phyloP scores from a whole-genome alignment of 2,888 invertebrate genomes.

The Chesias legatella region DNA sequence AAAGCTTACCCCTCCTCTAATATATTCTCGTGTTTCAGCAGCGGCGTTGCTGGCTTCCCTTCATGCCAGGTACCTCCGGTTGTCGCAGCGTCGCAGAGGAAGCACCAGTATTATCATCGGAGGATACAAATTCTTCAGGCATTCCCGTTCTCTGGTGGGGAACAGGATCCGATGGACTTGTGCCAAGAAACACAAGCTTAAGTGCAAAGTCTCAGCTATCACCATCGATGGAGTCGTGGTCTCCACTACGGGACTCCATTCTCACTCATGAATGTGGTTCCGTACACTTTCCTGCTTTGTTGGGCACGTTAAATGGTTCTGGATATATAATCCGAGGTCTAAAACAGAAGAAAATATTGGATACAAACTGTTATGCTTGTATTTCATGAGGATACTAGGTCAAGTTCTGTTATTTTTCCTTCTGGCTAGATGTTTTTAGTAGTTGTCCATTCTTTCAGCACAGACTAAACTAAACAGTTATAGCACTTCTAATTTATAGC shows the following conservation, averaged over 20 bases:
- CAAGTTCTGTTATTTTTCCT: too few species aligned
- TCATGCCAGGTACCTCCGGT: constrained; percentile 46
- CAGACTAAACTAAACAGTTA: too few species aligned
- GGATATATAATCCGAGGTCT: too few species aligned
- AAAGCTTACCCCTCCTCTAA: constrained; percentile 17
- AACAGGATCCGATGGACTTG: constrained; percentile 70
- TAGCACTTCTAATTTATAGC: too few species aligned
- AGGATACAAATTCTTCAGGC: constrained; percentile 67
- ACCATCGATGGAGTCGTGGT: constrained; percentile 63
- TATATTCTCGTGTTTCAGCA: constrained; percentile 1
- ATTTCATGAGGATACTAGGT: too few species aligned
- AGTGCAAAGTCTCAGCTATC: constrained; percentile 66
- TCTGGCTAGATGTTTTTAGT: too few species aligned
- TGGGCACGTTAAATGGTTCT: too few species aligned
- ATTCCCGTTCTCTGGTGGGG: constrained; percentile 63
- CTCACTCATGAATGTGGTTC: constrained; percentile 35
- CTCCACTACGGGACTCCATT: constrained; percentile 59
- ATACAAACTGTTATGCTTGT: too few species aligned
- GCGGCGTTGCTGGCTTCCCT: constrained; percentile 56
- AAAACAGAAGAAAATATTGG: too few species aligned
- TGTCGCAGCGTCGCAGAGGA: constrained; percentile 29
- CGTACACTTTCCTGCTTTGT: background rate
- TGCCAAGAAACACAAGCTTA: constrained; percentile 65
- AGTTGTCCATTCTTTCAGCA: too few species aligned
- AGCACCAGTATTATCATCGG: constrained; percentile 61